Base-by-base conservation (phyloP, 2,888 invertebrate genomes). In the Scaptomyza polygonia region DNA sequence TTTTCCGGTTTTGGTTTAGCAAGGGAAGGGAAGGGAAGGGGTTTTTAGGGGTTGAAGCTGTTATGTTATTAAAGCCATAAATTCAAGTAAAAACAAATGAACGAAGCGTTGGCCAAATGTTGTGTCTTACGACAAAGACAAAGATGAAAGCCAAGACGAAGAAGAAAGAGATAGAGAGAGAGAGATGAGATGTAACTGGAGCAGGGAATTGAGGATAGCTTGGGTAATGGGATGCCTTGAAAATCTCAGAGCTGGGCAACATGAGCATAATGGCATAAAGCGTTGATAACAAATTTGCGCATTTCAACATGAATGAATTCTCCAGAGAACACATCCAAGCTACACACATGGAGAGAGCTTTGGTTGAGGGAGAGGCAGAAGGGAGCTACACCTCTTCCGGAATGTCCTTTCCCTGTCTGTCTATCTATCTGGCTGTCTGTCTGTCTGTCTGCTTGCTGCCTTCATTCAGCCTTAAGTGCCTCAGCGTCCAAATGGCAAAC, bases 231-330 rank as follows among this genome's bases (percentile, higher is more conserved):
- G 65, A 59, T 56, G 71, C 39, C 68, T 57, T 12, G 34, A 34
- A 69, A 76, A 76, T 72, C 77, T 63, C 72, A 63, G 72, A 54
- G 45, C 53, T 53, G 54, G 69, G 80, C 76, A 88, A 78, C 86
- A 88, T 84, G 82, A 81, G 82, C 78, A 80, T 85, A 89, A 88
- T 88, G 88, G 83, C 81, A 88, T 83, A 78, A 79, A 89, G 88
- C 88, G 84, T 88, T 84, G 89, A 87, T 87, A 88, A 89, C 86
- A 88, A 87, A 88, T 86, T 86, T 88, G 85, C 88, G 78, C 88
- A 89, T 89, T 89, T 89, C 89, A 86, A 87, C 89, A 81, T 84
- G 86, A 84, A 84, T 84, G 88, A 89, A 88, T 89, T 75, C 89
- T 89, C 89, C 57, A 82, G 88, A 82, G 88, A 76, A 52, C 44